A percentile compares a stretch with the other conserved stretches of the same genome.
Conservation (phyloP, 2,888 invertebrate genomes). For the Nemurella pictetii region DNA sequence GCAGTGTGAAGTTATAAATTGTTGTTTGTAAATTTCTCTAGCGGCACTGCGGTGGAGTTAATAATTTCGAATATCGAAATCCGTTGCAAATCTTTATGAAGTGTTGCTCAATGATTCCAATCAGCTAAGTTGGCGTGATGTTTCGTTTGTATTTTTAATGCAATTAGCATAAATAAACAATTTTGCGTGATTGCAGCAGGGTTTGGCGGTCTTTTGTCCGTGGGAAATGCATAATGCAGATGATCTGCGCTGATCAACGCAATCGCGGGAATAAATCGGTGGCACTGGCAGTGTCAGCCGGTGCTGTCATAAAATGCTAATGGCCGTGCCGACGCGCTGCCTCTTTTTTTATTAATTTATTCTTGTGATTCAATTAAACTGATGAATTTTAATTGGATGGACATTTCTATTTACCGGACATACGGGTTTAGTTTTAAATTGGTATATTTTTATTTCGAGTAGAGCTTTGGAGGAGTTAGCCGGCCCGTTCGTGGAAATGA, state of each 20-base stretch:
- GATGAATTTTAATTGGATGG: neutral
- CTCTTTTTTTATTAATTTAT: neutral
- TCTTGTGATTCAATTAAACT: neutral
- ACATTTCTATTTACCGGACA: neutral
- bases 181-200: neutral
- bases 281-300: neutral
- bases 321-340: neutral
- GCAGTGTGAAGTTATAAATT: neutral
- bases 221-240: neutral
- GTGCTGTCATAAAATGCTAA: neutral
- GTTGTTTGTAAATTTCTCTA: too few species aligned
- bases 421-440: neutral
- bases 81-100: neutral
- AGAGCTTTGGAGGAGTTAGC: neutral
- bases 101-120: neutral
- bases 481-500: neutral
- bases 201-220: neutral
- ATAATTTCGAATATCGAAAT: neutral
- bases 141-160: neutral
- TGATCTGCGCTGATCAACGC: neutral
- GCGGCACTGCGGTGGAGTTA: neutral
- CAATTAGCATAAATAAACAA: neutral
- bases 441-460: neutral
- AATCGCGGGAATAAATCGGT: neutral
- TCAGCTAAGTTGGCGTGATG: neutral